Evolutionary conservation across 2,888 invertebrate species (phyloP).

Genomic region (Pharmacophagus antenor): DNA sequence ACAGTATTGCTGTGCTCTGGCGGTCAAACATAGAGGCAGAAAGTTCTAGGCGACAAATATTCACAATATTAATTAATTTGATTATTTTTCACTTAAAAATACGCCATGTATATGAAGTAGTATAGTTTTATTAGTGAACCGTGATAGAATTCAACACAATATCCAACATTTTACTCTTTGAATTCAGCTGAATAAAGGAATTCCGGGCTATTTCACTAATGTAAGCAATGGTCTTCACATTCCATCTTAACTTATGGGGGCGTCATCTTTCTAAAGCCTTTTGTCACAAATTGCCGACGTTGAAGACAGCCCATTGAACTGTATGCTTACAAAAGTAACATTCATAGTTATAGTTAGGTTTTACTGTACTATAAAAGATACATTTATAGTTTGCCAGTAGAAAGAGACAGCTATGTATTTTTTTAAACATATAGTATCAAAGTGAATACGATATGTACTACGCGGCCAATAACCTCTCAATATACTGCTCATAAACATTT

Average conservation of each 20-base stretch:
- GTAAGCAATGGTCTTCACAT: conserved; percentile 4
- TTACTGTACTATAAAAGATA: neutral
- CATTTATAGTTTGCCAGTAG: neutral
- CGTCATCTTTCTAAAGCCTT: conserved; percentile 2
- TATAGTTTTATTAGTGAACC: conserved; percentile 7
- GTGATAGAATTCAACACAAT: conserved; percentile 19
- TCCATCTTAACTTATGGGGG: neutral
- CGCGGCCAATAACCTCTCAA: too few species aligned
- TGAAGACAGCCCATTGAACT: neutral
- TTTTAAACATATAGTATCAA: neutral
- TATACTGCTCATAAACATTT: too few species aligned
- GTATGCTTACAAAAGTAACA: neutral
- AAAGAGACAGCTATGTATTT: neutral
- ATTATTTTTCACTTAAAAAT: too few species aligned
- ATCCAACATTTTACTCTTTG: conserved; percentile 13
- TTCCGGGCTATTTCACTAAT: conserved; percentile 22
- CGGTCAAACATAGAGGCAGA: too few species aligned
- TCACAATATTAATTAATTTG: too few species aligned
- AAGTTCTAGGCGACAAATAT: too few species aligned
- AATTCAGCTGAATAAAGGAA: conserved; percentile 16
- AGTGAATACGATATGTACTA: neutral
- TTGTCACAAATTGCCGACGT: neutral
- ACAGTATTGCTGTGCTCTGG: too few species aligned
- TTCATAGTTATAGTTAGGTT: neutral
- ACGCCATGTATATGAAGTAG: neutral